These are phyloP conservation scores for Bombus ignitus DNA, from an alignment of 1,140 invertebrate species.

Conservation along the genomic window DNA sequence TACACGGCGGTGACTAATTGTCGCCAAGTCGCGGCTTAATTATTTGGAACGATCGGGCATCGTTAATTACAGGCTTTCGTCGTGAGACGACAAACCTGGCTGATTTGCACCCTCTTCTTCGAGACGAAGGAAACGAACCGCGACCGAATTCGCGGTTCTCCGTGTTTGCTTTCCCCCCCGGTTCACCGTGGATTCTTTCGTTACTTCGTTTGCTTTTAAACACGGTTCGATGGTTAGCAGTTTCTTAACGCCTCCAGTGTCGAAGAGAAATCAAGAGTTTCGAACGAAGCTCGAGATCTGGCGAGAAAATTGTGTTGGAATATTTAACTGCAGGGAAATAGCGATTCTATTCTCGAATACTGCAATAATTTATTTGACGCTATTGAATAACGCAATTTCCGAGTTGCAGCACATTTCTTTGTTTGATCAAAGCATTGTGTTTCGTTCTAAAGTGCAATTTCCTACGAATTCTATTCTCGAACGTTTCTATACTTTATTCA, in stretches of 20 bases:
- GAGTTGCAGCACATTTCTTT: no score
- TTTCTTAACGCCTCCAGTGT: neutral
- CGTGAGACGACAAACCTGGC: constrained; percentile 7
- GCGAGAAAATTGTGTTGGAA: no score
- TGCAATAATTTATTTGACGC: no score
- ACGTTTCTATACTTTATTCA: no score
- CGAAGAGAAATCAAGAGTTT: neutral
- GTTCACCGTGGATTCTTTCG: neutral
- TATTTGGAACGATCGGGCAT: constrained; percentile 57
- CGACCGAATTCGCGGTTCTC: neutral
- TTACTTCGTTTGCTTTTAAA: neutral
- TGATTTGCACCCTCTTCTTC: constrained; percentile 20
- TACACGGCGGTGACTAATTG: constrained; percentile 28
- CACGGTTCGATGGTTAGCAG: neutral
- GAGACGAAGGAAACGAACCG: neutral
- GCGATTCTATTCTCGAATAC: no score
- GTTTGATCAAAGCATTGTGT: no score
- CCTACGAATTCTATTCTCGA: no score
- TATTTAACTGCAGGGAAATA: no score
- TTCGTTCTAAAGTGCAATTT: no score
- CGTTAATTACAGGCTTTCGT: constrained; percentile 44
- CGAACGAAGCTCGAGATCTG: neutral
- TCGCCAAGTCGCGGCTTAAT: constrained; percentile 55
- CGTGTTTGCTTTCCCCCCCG: neutral
- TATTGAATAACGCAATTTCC: no score